Base-by-base conservation (phyloP, 2,888 invertebrate species). In the Taphrorychus bicolor region DNA sequence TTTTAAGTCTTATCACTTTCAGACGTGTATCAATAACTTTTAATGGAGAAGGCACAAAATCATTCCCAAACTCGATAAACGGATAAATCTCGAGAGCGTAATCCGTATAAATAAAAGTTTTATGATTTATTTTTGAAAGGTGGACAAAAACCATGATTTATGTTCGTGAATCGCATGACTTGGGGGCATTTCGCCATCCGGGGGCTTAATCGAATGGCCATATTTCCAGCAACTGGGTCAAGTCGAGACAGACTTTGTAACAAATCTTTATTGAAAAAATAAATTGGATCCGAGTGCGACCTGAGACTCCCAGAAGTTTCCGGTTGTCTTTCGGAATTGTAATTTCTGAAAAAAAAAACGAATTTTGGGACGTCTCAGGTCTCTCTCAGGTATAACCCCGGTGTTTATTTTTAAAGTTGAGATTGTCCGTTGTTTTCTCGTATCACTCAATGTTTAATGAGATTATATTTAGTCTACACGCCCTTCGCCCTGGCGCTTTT, bases 111-210 rank as follows among this genome's bases (percentile, higher is more conserved):
- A 61, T 61, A 61, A 53, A 53, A 48, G 32, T 21, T 60, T 59
- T 49, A 56, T 54, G 61, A 61, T 61, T 54, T 61, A 61, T 61
- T 24, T 61, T 61, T 54, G 61, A 54, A 19, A 61, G 61, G 53
- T 45, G 23, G 45, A 22, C 61, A 61, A 61, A 61, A 61, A 61
- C 23, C 42, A 21, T 61, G 61, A 61, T 61, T 61, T 61, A 61
- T 61, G 45, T 24, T 45, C 23, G 21, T 24, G 42, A 23, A 61
- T 54, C 9, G 54, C 54, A 61, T 61, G 61, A 53, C 61, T 61
- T 61, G 42, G 54, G 61, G 61, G 54, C 53, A 42, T 58, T 58
- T 21, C 23, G 58, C 58, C 23, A 21, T 45, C 5, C 52, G 17
- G 45, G 45, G 32, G 48, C 54, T 61, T 54, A 61, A 61, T 61